Conservation (phyloP, 2,888 invertebrate genomes). For the Callimorpha dominula region DNA sequence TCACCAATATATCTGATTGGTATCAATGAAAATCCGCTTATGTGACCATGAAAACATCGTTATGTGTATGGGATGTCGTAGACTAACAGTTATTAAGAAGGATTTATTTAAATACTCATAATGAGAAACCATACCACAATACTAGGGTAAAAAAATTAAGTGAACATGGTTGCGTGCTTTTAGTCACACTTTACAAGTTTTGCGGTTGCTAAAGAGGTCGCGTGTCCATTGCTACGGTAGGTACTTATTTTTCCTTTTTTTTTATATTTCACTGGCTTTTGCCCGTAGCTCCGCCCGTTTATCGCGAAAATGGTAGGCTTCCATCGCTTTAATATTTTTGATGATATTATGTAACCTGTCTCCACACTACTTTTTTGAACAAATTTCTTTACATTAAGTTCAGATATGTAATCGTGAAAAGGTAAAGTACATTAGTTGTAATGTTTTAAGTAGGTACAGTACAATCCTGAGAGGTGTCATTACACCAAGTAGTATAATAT, state of each 20-base stretch:
- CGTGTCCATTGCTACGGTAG: conserved; percentile 1
- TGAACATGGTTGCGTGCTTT: neutral
- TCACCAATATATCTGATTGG: neutral
- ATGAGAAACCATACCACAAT: neutral
- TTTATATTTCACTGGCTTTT: neutral
- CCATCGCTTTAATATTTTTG: neutral
- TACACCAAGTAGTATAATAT: conserved; percentile 2
- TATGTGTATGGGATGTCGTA: neutral
- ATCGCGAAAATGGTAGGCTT: neutral
- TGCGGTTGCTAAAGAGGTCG: conserved; percentile 4
- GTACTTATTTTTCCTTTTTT: neutral
- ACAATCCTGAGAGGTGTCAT: conserved; percentile 2
- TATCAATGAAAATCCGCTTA: neutral
- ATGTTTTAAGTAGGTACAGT: no score
- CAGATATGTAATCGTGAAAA: neutral
- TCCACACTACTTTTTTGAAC: neutral
- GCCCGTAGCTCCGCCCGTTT: no score
- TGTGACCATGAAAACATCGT: neutral
- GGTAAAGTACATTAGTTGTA: no score
- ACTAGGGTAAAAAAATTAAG: neutral
- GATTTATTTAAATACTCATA: neutral
- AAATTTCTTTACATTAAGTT: neutral
- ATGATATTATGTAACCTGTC: neutral
- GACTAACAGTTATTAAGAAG: neutral
- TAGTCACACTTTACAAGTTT: neutral